phyloP scores from a whole-genome alignment of 1,140 invertebrate species.

The Drosophila nigrodunni region DNA sequence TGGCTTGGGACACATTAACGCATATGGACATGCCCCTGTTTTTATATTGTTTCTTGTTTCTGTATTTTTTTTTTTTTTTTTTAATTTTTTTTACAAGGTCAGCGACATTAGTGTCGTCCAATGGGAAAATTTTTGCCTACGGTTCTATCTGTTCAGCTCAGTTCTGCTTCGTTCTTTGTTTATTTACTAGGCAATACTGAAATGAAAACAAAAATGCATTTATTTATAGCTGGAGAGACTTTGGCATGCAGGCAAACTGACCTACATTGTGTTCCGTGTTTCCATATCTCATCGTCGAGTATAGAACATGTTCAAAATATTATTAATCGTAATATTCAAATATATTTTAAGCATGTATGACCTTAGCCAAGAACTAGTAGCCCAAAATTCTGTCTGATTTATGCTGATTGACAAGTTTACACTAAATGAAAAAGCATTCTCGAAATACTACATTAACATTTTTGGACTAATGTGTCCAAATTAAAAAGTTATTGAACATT shows the following conservation, averaged over 20 bases:
- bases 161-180: constrained; percentile 35
- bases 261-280: constrained; percentile 68
- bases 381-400: constrained; percentile 41
- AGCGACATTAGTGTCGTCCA: constrained; percentile 21
- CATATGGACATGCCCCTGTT: constrained; percentile 39
- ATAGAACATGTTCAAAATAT: constrained; percentile 38
- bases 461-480: constrained; percentile 52
- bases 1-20: constrained; percentile 23
- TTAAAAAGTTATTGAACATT: constrained; percentile 76
- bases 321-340: constrained; percentile 43
- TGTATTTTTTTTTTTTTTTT: constrained; percentile 1
- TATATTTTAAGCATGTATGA: constrained; percentile 38
- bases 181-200: constrained; percentile 60
- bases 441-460: constrained; percentile 27
- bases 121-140: constrained; percentile 56
- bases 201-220: constrained; percentile 62
- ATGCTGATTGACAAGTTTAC: constrained; percentile 74
- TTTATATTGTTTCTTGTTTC: background rate
- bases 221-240: constrained; percentile 64
- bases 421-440: constrained; percentile 55
- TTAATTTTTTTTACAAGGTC: constrained; percentile 53
- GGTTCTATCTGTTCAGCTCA: background rate
- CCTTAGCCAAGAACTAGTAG: constrained; percentile 58
- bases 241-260: constrained; percentile 55
- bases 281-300: constrained; percentile 1